Percentiles rank a stretch among this genome's conserved stretches.
Evolutionary conservation across 2,797 vertebrate species (phyloP).

Genomic region (Spea hammondii): DNA sequence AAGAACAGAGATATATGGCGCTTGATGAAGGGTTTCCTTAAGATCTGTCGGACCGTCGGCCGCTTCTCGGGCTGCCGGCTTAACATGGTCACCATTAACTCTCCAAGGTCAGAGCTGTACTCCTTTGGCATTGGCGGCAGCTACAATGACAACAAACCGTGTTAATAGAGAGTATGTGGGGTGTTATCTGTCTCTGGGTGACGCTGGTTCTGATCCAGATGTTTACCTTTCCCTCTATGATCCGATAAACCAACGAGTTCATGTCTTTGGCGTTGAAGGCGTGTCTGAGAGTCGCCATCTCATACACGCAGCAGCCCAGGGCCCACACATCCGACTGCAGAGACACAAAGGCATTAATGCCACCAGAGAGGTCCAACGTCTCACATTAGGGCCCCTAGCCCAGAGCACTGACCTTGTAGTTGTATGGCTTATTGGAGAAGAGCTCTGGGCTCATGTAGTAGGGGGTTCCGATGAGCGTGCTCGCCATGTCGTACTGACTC

Average conservation of each 20-base stretch:
- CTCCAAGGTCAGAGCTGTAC: slow-evolving; percentile 86
- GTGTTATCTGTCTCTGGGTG: too few relatives aligned
- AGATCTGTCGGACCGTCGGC: slow-evolving; percentile 85
- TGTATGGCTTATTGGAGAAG: slow-evolving; percentile 94
- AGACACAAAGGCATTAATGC: slow-evolving; percentile 9
- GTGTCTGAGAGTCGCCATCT: slow-evolving; percentile 95
- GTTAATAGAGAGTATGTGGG: too few relatives aligned
- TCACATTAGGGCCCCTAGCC: too few relatives aligned
- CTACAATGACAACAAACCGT: slow-evolving; percentile 63
- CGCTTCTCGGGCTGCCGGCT: slow-evolving; percentile 89
- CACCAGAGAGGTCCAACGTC: too few relatives aligned
- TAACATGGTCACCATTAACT: slow-evolving; percentile 89
- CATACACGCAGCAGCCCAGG: slow-evolving; percentile 94
- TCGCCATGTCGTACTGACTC: slow-evolving; percentile 94
- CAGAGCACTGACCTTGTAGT: slow-evolving; percentile 83
- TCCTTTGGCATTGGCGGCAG: slow-evolving; percentile 91
- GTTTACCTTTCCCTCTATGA: slow-evolving; percentile 94
- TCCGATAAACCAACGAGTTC: slow-evolving; percentile 95
- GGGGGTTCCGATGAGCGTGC: slow-evolving; percentile 93
- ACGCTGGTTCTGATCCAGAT: not conserved
- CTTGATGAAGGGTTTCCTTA: slow-evolving; percentile 92
- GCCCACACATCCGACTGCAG: slow-evolving; percentile 96
- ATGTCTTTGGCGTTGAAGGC: slow-evolving; percentile 98
- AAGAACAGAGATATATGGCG: slow-evolving; percentile 88
- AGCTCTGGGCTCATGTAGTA: slow-evolving; percentile 99